phyloP scores from a whole-genome alignment of 1,140 invertebrate species.

The Camponotus vicinus region DNA sequence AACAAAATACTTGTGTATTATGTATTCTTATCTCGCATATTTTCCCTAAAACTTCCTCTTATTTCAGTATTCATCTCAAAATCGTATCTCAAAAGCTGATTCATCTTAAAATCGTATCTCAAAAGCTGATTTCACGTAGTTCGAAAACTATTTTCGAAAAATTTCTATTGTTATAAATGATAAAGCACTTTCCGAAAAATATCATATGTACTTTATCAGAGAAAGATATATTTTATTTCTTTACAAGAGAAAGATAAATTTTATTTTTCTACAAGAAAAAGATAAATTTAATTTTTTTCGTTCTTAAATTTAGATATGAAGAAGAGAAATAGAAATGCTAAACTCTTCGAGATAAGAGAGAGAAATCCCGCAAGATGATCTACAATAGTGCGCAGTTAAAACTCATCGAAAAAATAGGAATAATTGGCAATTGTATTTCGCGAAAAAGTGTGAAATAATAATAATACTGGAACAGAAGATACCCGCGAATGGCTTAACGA shows the following conservation, averaged over 20 bases:
- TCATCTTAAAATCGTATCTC: too few relatives aligned
- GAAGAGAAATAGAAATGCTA: neutral
- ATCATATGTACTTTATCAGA: too few relatives aligned
- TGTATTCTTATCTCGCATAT: too few relatives aligned
- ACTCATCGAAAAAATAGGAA: constrained; percentile 29
- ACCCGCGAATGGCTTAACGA: constrained; percentile 30
- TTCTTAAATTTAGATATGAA: neutral
- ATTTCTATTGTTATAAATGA: neutral
- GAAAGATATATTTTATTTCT: too few relatives aligned
- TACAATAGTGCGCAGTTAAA: constrained; percentile 8
- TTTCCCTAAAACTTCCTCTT: too few relatives aligned
- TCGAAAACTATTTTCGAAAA: neutral
- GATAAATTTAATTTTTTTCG: constrained; percentile 3
- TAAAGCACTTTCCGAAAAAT: constrained; percentile 6
- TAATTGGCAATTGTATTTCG: constrained; percentile 54
- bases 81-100: too few relatives aligned
- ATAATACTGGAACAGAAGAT: constrained; percentile 18
- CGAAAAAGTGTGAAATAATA: neutral
- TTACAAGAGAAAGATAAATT: neutral
- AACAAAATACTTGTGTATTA: neutral
- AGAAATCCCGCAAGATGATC: neutral
- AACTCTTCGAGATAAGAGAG: neutral
- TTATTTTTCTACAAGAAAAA: constrained; percentile 1
- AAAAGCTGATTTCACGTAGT: neutral
- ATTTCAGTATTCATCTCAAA: too few relatives aligned